These are phyloP conservation scores for Hestina assimilis DNA, from an alignment of 1,140 invertebrate genomes.

Conservation along the genomic window DNA sequence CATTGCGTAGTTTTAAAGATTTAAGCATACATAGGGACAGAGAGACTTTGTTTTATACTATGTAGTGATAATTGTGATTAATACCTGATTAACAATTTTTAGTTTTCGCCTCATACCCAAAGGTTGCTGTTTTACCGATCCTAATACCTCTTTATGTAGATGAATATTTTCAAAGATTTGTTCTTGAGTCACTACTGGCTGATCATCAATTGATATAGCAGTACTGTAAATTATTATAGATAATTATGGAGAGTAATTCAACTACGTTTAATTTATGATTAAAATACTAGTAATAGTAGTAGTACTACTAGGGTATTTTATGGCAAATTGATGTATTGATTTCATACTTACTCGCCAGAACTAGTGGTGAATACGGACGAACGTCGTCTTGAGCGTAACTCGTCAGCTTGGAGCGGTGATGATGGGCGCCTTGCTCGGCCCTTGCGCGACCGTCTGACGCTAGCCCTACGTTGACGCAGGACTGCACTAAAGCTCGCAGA, in stretches of 20 bases:
- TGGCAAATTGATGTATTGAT: no score
- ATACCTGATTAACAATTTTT: slow-evolving; percentile 86
- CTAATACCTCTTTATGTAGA: slow-evolving; percentile 95
- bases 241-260: neutral
- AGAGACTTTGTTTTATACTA: no score
- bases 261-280: no score
- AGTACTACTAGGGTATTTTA: no score
- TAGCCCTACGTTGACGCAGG: slow-evolving; percentile 85
- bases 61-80: neutral
- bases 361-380: slow-evolving; percentile 91
- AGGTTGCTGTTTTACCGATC: slow-evolving; percentile 92
- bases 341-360: slow-evolving; percentile 90
- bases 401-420: slow-evolving; percentile 83
- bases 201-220: slow-evolving; percentile 86
- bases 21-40: no score
- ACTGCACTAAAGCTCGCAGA: slow-evolving; percentile 89
- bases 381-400: slow-evolving; percentile 77
- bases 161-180: slow-evolving; percentile 95
- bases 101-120: slow-evolving; percentile 93
- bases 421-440: slow-evolving; percentile 82
- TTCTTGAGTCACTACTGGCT: slow-evolving; percentile 84
- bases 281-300: no score
- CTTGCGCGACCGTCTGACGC: slow-evolving; percentile 81
- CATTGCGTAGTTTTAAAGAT: no score
- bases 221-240: slow-evolving; percentile 79